Percentiles rank a stretch among this genome's conserved stretches.
phyloP scores from a whole-genome alignment of 2,113 vertebrate genomes.

The Alligator mississippiensis region DNA sequence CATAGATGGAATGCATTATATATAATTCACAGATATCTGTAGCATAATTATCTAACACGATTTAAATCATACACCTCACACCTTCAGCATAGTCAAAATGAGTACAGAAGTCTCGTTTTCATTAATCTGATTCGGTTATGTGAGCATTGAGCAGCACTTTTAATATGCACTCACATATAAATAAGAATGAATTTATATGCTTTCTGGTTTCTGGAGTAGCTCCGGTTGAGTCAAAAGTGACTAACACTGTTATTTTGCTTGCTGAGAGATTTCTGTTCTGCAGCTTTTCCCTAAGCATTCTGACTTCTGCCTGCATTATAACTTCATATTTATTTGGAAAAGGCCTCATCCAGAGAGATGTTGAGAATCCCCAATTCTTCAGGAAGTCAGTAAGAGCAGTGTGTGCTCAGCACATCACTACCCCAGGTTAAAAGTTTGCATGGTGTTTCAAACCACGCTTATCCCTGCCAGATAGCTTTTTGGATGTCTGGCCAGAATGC shows the following conservation, averaged over 20 bases:
- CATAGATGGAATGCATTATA: too few relatives aligned
- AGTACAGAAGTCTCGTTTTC: background rate
- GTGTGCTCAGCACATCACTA: background rate
- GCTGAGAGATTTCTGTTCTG: constrained; percentile 18
- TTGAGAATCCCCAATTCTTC: background rate
- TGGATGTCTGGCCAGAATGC: constrained; percentile 9
- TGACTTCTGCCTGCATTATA: constrained; percentile 5
- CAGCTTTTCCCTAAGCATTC: background rate
- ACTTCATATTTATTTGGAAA: background rate
- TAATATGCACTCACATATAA: background rate
- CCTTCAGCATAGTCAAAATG: background rate
- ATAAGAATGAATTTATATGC: background rate
- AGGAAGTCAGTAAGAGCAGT: background rate
- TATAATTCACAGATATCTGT: background rate
- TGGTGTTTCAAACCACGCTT: background rate
- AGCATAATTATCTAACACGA: constrained; percentile 6
- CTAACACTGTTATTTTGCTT: background rate
- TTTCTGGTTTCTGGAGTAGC: background rate
- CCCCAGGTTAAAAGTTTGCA: background rate
- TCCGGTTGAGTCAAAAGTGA: background rate
- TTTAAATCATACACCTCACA: background rate
- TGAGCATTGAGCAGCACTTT: background rate
- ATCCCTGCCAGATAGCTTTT: background rate
- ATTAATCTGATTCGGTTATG: accelerated
- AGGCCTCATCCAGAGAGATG: background rate